A percentile compares a stretch with the other conserved stretches of the same genome.
Conservation (phyloP, 2,888 invertebrate species). For the Phytoseiulus persimilis region DNA sequence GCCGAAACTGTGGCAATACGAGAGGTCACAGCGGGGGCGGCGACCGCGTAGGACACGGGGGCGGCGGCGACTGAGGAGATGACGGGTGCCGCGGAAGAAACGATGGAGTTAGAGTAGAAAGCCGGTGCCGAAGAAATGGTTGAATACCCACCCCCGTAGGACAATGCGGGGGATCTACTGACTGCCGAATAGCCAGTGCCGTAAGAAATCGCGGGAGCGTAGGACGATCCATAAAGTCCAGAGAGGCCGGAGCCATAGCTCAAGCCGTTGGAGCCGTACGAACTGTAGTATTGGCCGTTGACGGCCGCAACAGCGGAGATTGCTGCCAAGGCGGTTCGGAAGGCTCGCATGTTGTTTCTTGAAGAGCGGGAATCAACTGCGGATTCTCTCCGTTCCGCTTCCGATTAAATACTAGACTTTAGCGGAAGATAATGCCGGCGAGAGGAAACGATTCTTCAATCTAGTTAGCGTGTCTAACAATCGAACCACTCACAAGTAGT, state of each 20-base stretch:
- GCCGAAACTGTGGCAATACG: background rate
- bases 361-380: background rate
- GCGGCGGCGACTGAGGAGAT: background rate
- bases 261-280: background rate
- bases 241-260: background rate
- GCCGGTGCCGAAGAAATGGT: conserved; percentile 8
- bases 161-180: conserved; percentile 11
- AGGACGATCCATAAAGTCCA: background rate
- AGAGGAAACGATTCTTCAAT: conserved; percentile 22
- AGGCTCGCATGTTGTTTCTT: conserved; percentile 28
- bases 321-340: conserved; percentile 14
- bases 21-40: background rate
- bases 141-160: background rate
- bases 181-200: background rate
- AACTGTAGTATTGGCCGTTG: background rate
- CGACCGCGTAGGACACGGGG: background rate
- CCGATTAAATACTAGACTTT: conserved; percentile 34
- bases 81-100: background rate
- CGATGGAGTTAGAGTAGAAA: conserved; percentile 8
- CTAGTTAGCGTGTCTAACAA: conserved; percentile 18
- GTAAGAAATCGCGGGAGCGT: background rate
- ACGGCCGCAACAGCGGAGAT: conserved; percentile 20
- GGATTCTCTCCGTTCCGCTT: conserved; percentile 19
- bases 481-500: background rate
- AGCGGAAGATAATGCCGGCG: background rate